Conservation (phyloP, 2,113 vertebrate species). For the Cebidichthys violaceus region DNA sequence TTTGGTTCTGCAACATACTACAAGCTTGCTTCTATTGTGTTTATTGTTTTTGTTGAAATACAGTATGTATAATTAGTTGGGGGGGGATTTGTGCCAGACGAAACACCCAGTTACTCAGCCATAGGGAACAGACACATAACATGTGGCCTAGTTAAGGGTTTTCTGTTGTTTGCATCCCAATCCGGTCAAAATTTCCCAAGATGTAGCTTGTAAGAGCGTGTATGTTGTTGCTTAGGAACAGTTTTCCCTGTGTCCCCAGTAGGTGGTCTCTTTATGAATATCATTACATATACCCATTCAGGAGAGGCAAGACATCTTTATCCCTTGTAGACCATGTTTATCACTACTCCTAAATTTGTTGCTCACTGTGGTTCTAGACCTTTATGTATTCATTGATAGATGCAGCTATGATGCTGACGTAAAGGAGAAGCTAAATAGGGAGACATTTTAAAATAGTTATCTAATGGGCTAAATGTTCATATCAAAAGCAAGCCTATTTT, state of each 20-base stretch:
- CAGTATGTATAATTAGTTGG: slow-evolving; percentile 56
- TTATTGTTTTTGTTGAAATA: slow-evolving; percentile 61
- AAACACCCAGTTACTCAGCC: slow-evolving; percentile 60
- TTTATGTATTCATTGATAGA: slow-evolving; percentile 27
- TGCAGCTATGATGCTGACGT: slow-evolving; percentile 18
- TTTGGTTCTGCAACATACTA: slow-evolving; percentile 18
- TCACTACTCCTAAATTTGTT: slow-evolving; percentile 49
- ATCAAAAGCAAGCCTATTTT: background rate
- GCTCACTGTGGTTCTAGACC: slow-evolving; percentile 35
- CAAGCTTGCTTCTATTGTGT: slow-evolving; percentile 41
- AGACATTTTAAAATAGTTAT: slow-evolving; percentile 19
- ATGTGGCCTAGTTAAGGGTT: slow-evolving; percentile 79
- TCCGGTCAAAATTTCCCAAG: slow-evolving; percentile 81
- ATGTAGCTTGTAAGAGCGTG: slow-evolving; percentile 75
- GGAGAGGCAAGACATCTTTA: slow-evolving; percentile 69
- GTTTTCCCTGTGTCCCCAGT: slow-evolving; percentile 73
- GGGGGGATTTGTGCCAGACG: slow-evolving; percentile 63
- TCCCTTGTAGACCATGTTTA: slow-evolving; percentile 65
- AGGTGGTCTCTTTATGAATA: slow-evolving; percentile 83
- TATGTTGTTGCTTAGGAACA: slow-evolving; percentile 85
- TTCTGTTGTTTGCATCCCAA: slow-evolving; percentile 79
- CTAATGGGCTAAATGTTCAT: background rate
- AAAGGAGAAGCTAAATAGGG: background rate
- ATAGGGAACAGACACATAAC: slow-evolving; percentile 70
- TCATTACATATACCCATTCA: slow-evolving; percentile 79